phyloP scores from a whole-genome alignment of 2,797 vertebrate species.

The Cryptoblepharus egeriae region DNA sequence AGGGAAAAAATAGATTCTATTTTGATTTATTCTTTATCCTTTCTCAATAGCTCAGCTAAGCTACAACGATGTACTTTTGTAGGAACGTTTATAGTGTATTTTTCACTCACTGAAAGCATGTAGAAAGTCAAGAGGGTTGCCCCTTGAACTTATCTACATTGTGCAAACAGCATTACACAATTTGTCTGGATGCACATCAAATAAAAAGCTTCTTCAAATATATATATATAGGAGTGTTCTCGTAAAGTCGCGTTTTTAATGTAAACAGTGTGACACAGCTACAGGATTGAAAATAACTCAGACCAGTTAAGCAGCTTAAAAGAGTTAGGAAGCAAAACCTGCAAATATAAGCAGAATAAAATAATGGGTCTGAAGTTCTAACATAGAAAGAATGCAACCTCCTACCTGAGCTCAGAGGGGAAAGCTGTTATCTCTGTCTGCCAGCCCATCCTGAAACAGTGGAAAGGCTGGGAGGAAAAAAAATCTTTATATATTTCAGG shows the following conservation, averaged over 20 bases:
- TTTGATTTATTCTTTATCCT: not conserved
- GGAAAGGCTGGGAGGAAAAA: not conserved
- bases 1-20: not conserved
- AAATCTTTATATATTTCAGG: slow-evolving; percentile 23
- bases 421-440: slow-evolving; percentile 23
- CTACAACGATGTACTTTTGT: not conserved
- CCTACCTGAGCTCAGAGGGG: slow-evolving; percentile 14
- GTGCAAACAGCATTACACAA: slow-evolving; percentile 57
- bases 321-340: slow-evolving; percentile 52
- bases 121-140: slow-evolving; percentile 49
- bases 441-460: not conserved
- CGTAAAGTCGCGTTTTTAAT: slow-evolving; percentile 56
- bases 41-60: not conserved
- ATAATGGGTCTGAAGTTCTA: slow-evolving; percentile 35
- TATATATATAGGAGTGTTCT: slow-evolving; percentile 54
- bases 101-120: slow-evolving; percentile 58
- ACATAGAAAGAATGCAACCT: slow-evolving; percentile 29
- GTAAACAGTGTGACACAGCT: slow-evolving; percentile 55
- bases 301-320: slow-evolving; percentile 61
- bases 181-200: slow-evolving; percentile 58
- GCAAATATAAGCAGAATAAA: slow-evolving; percentile 51
- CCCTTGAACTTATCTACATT: slow-evolving; percentile 59
- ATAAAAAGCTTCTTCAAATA: slow-evolving; percentile 47
- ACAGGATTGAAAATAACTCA: slow-evolving; percentile 20
- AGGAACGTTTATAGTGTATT: not conserved